Evolutionary conservation across 2,888 invertebrate species (phyloP).

Genomic region (Polydrusus cervinus): DNA sequence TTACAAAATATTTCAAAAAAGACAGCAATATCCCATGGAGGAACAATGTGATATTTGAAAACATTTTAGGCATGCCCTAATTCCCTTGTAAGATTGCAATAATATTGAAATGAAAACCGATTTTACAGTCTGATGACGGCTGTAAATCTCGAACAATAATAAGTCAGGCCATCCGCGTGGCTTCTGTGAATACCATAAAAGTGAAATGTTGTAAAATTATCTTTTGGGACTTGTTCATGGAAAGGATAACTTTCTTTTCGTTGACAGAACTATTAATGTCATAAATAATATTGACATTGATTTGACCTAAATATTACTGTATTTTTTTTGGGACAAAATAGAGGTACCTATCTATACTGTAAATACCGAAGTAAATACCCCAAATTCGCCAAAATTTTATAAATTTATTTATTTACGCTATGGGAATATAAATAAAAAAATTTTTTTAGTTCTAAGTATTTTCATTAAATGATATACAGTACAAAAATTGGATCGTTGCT

Average conservation of each 20-base stretch:
- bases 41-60: conserved; percentile 45
- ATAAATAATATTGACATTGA: conserved; percentile 35
- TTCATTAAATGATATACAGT: no score
- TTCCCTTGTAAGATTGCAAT: conserved; percentile 29
- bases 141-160: conserved; percentile 49
- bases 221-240: conserved; percentile 39
- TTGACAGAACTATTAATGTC: conserved; percentile 26
- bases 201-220: conserved; percentile 50
- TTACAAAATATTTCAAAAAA: conserved; percentile 48
- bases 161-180: conserved; percentile 58
- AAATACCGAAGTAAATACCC: no score
- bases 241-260: conserved; percentile 42
- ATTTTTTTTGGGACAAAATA: background rate
- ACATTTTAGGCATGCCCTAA: conserved; percentile 51
- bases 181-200: conserved; percentile 58
- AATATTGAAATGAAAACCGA: conserved; percentile 37
- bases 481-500: no score
- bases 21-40: conserved; percentile 34
- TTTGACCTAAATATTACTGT: conserved; percentile 26
- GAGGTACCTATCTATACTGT: no score
- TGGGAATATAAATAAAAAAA: no score
- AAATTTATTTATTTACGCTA: no score
- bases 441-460: no score
- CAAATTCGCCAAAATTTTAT: no score
- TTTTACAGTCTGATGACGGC: conserved; percentile 54